Conservation (phyloP, 2,797 vertebrate species). For the Mus minutoides region DNA sequence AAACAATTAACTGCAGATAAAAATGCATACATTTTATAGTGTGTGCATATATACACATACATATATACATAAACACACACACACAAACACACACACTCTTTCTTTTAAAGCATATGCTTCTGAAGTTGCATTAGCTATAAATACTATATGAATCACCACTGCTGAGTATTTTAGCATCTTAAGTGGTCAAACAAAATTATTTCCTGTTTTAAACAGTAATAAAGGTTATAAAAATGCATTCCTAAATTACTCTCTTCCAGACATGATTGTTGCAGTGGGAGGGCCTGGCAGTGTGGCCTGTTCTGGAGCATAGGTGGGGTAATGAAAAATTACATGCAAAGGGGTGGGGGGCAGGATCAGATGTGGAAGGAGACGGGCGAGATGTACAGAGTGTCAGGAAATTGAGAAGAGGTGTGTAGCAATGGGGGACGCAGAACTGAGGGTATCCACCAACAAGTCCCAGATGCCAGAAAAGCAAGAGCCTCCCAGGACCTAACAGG, state of each 20-base stretch:
- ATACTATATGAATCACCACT: constrained; percentile 28
- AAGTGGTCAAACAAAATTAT: not conserved
- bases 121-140: not conserved
- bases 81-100: not conserved
- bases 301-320: not conserved
- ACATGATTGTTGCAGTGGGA: not conserved
- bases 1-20: not conserved
- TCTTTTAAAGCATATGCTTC: constrained; percentile 36
- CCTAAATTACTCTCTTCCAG: not conserved
- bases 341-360: not conserved
- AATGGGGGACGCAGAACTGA: not conserved
- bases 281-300: too few species aligned
- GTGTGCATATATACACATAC: too few species aligned
- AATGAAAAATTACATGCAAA: not conserved
- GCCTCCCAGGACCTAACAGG: not conserved
- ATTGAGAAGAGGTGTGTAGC: not conserved
- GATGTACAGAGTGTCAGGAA: not conserved
- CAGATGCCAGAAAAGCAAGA: not conserved
- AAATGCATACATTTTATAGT: not conserved
- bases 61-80: not conserved
- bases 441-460: not conserved
- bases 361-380: not conserved
- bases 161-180: not conserved
- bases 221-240: constrained; percentile 16
- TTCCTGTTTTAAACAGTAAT: constrained; percentile 48